Evolutionary conservation across 2,113 vertebrate genomes (phyloP), one percentile per base, ranked within the genome.

Genomic region (Oceanites oceanicus): DNA sequence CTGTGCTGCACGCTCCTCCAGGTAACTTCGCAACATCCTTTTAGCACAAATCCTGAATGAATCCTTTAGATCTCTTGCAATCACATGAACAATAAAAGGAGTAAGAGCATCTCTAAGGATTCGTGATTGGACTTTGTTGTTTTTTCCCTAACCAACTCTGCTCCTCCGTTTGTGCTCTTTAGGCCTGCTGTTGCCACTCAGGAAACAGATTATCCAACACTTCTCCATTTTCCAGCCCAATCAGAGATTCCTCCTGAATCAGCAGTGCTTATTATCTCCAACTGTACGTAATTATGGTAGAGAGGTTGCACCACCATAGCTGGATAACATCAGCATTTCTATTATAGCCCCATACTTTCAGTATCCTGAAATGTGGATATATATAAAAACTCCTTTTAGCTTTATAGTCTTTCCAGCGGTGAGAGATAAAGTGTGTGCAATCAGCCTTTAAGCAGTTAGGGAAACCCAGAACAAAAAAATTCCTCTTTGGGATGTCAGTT

Each of bases 231-330:
- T 92, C 73, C 76, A 95, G 88, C 74, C 85, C 91, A 76, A 76
- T 95, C 92, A 94, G 88, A 96, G 76, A 87, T 97, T 96, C 61
- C 74, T 94, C 36, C 84, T 93, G 95, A 93, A 89, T 92, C 94
- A 96, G 94, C 92, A 90, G 59, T 20, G 58, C 76, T 91, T 90
- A 87, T 96, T 73, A 74, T 94, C 79, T 95, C 91, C 83, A 92
- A 91, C 91, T 70, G 68, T 71, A 90, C 38, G 4, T 91, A 92
- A 88, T 79, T 92, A 75, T 8, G 30, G 42, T 55, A 34, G 38
- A 94, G 55, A 92, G 86, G 91, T 91, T 97, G 91, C 38, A 92
- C 74, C 44, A 40, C 78, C 50, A 3, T 92, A 20, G 45, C 86
- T 95, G 87, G 92, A 68, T 96, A 83, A 63, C 59, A 40, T 92